Evolutionary conservation across 2,888 invertebrate genomes (phyloP).

Genomic region (Pachycephus smyrnensis): DNA sequence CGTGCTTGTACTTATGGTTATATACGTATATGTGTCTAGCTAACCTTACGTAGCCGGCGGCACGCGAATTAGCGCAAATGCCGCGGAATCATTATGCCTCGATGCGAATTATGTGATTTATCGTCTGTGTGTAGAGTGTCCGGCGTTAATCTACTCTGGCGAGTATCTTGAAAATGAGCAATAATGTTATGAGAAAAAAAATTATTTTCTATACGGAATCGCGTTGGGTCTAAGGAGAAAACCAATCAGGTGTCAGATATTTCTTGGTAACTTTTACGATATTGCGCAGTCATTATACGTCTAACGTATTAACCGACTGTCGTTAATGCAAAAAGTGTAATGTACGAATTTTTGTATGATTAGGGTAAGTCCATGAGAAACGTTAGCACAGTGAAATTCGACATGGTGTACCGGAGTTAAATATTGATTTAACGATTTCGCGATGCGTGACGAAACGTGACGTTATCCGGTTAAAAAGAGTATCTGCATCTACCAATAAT

Average conservation of each 20-base stretch:
- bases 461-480: not conserved
- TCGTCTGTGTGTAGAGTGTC: conserved; percentile 16
- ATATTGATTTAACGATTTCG: not conserved
- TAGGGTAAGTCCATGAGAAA: not conserved
- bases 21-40: not conserved
- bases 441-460: not conserved
- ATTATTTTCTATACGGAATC: not conserved
- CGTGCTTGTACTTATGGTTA: not conserved
- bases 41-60: conserved; percentile 17
- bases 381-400: not conserved
- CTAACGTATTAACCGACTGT: not conserved
- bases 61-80: conserved; percentile 49
- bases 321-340: not conserved
- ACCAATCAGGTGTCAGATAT: not conserved
- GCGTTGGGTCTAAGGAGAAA: not conserved
- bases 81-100: conserved; percentile 42
- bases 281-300: not conserved
- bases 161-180: conserved; percentile 34
- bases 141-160: not conserved
- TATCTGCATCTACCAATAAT: not conserved
- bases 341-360: not conserved
- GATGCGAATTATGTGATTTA: conserved; percentile 52
- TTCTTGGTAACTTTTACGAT: not conserved
- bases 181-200: conserved; percentile 35
- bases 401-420: not conserved